These are phyloP conservation scores for Chelonoidis abingdonii DNA, from an alignment of 2,113 vertebrate genomes.

Conservation along the genomic window DNA sequence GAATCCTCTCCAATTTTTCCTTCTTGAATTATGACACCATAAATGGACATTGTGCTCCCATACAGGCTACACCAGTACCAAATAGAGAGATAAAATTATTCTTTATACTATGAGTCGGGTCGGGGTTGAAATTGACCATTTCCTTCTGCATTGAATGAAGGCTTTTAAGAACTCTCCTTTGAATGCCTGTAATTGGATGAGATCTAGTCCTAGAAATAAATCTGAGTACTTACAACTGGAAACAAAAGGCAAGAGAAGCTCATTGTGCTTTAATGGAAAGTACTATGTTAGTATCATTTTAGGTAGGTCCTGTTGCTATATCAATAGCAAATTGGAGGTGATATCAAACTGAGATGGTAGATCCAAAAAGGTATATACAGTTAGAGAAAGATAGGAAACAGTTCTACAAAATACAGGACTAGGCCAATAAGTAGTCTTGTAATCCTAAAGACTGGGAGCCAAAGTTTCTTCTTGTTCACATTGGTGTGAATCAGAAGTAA, in stretches of 20 bases:
- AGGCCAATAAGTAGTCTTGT: neutral
- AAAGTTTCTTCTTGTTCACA: neutral
- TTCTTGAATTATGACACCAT: neutral
- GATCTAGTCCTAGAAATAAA: neutral
- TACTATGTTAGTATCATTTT: neutral
- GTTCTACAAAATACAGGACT: neutral
- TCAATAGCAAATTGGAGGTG: neutral
- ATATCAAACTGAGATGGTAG: neutral
- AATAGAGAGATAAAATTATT: neutral
- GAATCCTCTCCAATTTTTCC: neutral
- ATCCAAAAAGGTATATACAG: neutral
- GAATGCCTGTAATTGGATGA: slow-evolving; percentile 8
- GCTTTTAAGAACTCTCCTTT: neutral
- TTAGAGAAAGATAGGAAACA: neutral
- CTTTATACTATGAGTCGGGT: neutral
- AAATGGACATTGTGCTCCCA: neutral
- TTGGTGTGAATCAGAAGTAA: neutral
- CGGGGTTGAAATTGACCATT: neutral
- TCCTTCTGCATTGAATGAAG: neutral
- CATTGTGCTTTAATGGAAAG: neutral
- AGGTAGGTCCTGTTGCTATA: neutral
- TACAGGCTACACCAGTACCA: neutral
- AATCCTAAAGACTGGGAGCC: neutral
- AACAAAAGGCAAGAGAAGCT: neutral
- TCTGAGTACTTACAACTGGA: rapidly evolving